Evolutionary conservation across 2,888 invertebrate species (phyloP).

Genomic region (Apamea monoglypha): DNA sequence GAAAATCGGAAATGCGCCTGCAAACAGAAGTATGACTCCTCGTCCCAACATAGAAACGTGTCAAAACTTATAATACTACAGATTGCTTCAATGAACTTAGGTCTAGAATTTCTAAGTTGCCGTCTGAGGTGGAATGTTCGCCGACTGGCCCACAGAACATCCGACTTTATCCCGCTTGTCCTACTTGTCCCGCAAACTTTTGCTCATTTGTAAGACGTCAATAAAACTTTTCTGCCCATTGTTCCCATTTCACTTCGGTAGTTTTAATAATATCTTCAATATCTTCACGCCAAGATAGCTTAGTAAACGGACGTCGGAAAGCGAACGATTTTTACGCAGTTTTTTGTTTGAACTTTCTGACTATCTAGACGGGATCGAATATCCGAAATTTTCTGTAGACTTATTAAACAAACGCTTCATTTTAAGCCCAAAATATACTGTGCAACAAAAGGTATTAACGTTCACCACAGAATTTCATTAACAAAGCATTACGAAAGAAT

Average conservation of each 20-base stretch:
- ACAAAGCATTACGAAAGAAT: constrained; percentile 47
- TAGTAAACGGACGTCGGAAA: neutral
- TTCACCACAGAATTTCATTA: constrained; percentile 25
- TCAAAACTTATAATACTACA: constrained; percentile 9
- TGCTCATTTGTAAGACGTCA: constrained; percentile 59
- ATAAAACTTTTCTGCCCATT: constrained; percentile 50
- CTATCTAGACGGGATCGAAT: neutral
- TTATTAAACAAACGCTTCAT: neutral
- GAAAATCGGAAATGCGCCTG: neutral
- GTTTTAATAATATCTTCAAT: constrained; percentile 48
- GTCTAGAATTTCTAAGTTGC: constrained; percentile 9
- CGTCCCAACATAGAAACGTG: neutral
- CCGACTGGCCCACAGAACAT: constrained; percentile 4
- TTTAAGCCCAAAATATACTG: neutral
- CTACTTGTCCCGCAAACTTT: constrained; percentile 46
- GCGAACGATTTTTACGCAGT: neutral
- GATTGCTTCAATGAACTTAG: constrained; percentile 8
- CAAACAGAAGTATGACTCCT: neutral
- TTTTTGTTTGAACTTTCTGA: neutral
- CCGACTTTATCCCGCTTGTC: constrained; percentile 26
- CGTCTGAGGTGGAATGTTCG: constrained; percentile 1
- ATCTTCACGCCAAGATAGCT: constrained; percentile 29
- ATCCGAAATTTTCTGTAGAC: neutral
- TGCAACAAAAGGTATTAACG: neutral
- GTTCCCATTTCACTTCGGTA: constrained; percentile 45